These are phyloP conservation scores for Holacanthus passer DNA, from an alignment of 2,113 vertebrate genomes.

Conservation along the genomic window DNA sequence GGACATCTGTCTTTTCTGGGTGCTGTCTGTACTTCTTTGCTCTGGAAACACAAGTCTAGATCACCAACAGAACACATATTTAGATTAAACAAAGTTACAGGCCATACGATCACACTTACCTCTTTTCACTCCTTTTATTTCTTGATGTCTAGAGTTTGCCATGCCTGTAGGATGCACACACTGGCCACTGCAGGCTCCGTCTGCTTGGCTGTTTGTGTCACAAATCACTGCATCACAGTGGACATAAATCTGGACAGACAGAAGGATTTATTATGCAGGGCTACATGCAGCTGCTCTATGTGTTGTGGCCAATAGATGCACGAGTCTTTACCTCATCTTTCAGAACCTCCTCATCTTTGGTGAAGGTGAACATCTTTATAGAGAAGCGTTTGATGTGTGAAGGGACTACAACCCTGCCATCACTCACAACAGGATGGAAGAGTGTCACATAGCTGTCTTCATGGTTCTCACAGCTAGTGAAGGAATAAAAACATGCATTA, in stretches of 20 bases:
- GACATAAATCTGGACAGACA: constrained; percentile 75
- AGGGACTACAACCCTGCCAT: constrained; percentile 49
- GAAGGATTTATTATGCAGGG: fast-evolving
- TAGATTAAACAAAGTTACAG: not conserved
- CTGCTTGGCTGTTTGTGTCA: constrained; percentile 51
- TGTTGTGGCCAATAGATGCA: fast-evolving
- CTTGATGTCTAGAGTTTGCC: not conserved
- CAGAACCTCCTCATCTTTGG: constrained; percentile 56
- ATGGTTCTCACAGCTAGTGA: constrained; percentile 70
- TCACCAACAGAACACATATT: not conserved
- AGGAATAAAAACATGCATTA: not conserved
- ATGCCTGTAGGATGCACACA: constrained; percentile 51
- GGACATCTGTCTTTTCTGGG: constrained; percentile 42
- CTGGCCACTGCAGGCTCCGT: constrained; percentile 68
- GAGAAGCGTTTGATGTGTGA: constrained; percentile 79
- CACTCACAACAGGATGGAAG: constrained; percentile 61
- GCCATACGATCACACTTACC: not conserved
- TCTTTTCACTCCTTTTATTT: constrained; percentile 32
- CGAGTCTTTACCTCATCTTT: constrained; percentile 64
- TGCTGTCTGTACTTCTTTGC: constrained; percentile 37
- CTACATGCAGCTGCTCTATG: not conserved
- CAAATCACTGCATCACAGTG: constrained; percentile 84
- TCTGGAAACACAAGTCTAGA: constrained; percentile 43
- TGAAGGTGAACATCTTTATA: constrained; percentile 81
- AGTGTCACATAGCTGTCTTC: constrained; percentile 60